Conservation (phyloP, 2,797 vertebrate genomes). For the Ispidina picta region DNA sequence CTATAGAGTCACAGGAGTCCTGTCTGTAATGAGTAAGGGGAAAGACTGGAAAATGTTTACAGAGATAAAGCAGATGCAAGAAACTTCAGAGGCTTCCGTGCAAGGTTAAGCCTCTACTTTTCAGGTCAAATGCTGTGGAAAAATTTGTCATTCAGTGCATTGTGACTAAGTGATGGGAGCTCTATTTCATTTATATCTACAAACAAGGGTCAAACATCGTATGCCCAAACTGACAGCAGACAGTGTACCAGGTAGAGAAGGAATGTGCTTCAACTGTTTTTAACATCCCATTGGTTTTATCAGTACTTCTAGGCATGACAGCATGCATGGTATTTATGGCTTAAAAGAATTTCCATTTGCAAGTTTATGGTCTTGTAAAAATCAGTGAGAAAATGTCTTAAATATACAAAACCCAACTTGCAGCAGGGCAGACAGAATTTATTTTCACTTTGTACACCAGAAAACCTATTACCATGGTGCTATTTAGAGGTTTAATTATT, state of each 20-base stretch:
- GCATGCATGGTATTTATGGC: constrained; percentile 75
- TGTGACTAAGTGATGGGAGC: background rate
- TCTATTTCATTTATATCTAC: constrained; percentile 17
- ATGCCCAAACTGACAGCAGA: background rate
- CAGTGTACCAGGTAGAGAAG: constrained; percentile 50
- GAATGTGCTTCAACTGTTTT: constrained; percentile 67
- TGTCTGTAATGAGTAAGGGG: background rate
- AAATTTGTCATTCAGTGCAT: constrained; percentile 62
- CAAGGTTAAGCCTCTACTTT: constrained; percentile 62
- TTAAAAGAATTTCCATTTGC: constrained; percentile 75
- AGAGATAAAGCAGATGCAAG: constrained; percentile 68
- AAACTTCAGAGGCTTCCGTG: constrained; percentile 56
- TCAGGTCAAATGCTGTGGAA: constrained; percentile 55
- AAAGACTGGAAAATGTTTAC: constrained; percentile 34
- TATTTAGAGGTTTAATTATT: constrained; percentile 36
- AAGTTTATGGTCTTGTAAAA: constrained; percentile 74
- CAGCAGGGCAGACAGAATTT: constrained; percentile 39
- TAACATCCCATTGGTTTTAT: constrained; percentile 71
- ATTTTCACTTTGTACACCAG: constrained; percentile 12
- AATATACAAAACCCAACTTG: constrained; percentile 57
- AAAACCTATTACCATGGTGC: constrained; percentile 13
- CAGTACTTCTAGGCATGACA: constrained; percentile 63
- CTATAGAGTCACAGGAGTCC: background rate
- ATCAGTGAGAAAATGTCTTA: constrained; percentile 57
- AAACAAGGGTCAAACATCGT: constrained; percentile 53